Base-by-base conservation (phyloP, 2,888 invertebrate species). In the Trypoxylon attenuatum region DNA sequence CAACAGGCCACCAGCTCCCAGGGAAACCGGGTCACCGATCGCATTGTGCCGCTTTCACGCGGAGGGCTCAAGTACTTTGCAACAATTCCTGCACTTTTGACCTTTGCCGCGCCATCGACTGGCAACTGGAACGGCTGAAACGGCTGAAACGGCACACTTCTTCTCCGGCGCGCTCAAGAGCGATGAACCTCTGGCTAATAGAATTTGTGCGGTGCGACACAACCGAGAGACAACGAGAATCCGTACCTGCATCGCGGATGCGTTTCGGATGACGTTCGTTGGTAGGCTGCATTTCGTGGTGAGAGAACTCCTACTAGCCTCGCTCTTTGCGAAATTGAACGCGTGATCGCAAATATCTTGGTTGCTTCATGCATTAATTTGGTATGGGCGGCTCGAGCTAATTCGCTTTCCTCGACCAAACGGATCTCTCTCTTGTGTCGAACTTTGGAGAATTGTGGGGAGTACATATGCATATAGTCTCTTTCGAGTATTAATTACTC, bases 61-160 rank as follows among this genome's bases (percentile, higher is more conserved):
- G 60, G 63, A 60, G 64, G 69, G 39, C 54, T 41, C 56, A 66
- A 62, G 64, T 55, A 67, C 69, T 71, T 72, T 63, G 70, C 72
- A 78, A 73, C 73, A 75, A 75, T 76, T 76, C 76, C 71, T 77
- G 80, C 77, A 74, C 79, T 81, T 78, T 80, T 77, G 69, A 79
- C 73, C 73, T 71, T 66, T 69, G 71, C 69, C 70, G 71, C 55
- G 59, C 13, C 8, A 21, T 38, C 19, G 39, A 46, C 38, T 54
- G n/a, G n/a, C n/a, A n/a, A n/a, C n/a, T 51, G 13, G n/a, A 15
- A 15, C 19, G 33, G 50, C 21, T n/a, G n/a, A n/a, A n/a, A 59
- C 56, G 43, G 57, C 58, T 46, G 65, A 47, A 58, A 60, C 60
- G 71, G 57, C 60, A 69, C 62, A 53, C 63, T 69, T 59, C 66